Percentiles rank a stretch among this genome's conserved stretches.
phyloP scores from a whole-genome alignment of 2,797 vertebrate genomes.

The Onychomys arenicola region DNA sequence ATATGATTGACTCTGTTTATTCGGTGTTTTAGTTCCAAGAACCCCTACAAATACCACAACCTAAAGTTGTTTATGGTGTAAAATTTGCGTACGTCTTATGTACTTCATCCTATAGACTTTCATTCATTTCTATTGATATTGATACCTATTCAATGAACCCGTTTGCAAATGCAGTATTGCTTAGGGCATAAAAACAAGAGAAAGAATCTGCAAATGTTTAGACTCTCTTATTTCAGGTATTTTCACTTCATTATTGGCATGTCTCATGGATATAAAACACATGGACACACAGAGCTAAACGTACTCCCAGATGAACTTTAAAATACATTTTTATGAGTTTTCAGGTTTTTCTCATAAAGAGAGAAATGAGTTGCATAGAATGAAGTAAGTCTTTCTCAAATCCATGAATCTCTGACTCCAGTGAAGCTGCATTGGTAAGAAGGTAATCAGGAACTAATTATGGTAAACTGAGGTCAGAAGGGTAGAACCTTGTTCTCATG shows the following conservation, averaged over 20 bases:
- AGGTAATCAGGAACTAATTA: neutral
- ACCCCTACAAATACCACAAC: neutral
- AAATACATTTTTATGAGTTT: neutral
- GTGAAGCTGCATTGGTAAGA: neutral
- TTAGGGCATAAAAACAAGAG: neutral
- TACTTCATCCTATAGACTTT: neutral
- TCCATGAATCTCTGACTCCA: neutral
- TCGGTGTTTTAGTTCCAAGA: neutral
- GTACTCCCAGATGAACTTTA: neutral
- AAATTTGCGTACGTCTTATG: neutral
- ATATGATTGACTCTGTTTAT: neutral
- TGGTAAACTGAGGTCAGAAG: neutral
- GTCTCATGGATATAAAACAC: too few species aligned
- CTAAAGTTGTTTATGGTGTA: neutral
- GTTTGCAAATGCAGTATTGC: neutral
- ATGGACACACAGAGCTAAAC: neutral
- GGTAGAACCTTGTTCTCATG: neutral
- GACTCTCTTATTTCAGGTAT: neutral
- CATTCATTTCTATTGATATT: neutral
- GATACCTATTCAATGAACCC: neutral
- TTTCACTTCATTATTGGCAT: neutral
- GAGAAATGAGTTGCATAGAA: neutral
- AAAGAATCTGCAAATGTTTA: neutral
- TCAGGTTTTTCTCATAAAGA: conserved; percentile 67
- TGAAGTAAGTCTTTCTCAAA: neutral